phyloP scores from a whole-genome alignment of 2,888 invertebrate species.

The Volucella zonaria region DNA sequence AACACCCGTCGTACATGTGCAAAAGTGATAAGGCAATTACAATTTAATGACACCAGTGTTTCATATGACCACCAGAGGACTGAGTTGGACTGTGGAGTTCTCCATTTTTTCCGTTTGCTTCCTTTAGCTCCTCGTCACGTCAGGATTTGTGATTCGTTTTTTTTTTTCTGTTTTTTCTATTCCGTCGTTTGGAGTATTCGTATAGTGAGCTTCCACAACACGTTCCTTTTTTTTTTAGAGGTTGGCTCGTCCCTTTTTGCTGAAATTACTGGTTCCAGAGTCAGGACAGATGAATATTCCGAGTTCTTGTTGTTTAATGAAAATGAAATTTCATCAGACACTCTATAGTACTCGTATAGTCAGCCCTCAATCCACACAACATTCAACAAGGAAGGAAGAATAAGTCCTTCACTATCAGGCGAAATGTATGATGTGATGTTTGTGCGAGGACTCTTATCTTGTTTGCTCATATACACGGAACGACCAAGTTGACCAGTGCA shows the following conservation, averaged over 20 bases:
- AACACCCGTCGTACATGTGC: constrained; percentile 38
- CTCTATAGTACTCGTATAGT: neutral
- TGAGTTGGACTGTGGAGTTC: constrained; percentile 15
- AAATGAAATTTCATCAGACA: constrained; percentile 62
- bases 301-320: constrained; percentile 54
- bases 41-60: constrained; percentile 69
- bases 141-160: neutral
- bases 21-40: constrained; percentile 70
- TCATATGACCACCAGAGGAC: constrained; percentile 54
- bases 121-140: neutral
- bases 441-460: constrained; percentile 61
- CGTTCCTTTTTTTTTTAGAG: constrained; percentile 22
- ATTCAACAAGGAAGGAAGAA: constrained; percentile 2
- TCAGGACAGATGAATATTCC: constrained; percentile 45
- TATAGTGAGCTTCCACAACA: constrained; percentile 32
- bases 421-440: constrained; percentile 40
- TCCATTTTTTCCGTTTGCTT: neutral
- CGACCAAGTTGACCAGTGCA: constrained; percentile 47
- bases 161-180: constrained; percentile 23
- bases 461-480: constrained; percentile 65
- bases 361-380: neutral
- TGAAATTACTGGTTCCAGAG: constrained; percentile 44
- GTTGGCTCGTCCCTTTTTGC: constrained; percentile 33
- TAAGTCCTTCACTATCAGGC: neutral
- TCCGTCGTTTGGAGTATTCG: too few relatives aligned